Conservation (phyloP, 64 coral and sea anemone genomes). For the Catalaphyllia jardinei region DNA sequence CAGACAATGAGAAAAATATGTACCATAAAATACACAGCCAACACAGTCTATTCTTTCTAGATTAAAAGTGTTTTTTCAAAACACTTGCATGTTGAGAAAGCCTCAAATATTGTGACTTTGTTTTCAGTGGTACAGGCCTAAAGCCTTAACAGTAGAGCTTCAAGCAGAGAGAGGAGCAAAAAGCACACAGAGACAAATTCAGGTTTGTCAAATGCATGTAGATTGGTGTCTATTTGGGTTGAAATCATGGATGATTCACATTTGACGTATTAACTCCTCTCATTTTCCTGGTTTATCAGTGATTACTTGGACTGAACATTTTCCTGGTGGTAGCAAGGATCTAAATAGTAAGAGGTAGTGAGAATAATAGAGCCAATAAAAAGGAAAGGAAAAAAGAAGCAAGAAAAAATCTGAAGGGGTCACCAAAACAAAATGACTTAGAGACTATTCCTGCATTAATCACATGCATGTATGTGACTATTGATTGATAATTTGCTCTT, state of each 20-base stretch:
- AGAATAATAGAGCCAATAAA: no score
- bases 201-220: conserved; percentile 38
- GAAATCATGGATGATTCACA: no score
- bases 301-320: no score
- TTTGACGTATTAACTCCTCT: no score
- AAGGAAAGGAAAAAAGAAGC: not conserved
- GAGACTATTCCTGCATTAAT: not conserved
- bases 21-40: no score
- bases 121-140: conserved; percentile 82
- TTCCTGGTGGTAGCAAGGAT: no score
- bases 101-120: not conserved
- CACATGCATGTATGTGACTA: not conserved
- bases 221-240: not conserved
- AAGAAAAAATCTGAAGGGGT: not conserved
- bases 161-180: conserved; percentile 63
- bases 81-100: no score
- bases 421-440: not conserved
- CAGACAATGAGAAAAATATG: no score
- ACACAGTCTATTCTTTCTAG: no score
- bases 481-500: not conserved
- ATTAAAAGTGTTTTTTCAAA: no score
- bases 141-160: not conserved
- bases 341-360: no score
- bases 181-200: conserved; percentile 76
- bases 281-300: no score